Evolutionary conservation across 2,113 vertebrate species (phyloP), one percentile per base, ranked within the genome.

Genomic region (Polyodon spathula): DNA sequence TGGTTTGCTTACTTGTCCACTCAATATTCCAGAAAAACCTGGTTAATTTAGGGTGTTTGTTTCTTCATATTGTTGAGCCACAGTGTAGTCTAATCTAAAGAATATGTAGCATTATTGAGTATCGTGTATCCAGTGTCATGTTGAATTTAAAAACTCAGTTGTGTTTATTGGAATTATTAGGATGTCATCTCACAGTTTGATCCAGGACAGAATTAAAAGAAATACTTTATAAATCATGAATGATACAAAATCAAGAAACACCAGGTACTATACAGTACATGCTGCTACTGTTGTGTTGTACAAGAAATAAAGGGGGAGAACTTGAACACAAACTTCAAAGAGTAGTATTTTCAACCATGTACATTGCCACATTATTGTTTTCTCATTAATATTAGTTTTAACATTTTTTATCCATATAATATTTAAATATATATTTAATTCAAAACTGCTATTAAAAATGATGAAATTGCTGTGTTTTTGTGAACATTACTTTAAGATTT

Each of bases 271-370:
- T 84, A 27, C 27, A 27, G 27, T 27, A 78, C 78, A 71, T 74
- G 84, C 73, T 86, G 84, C 84, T 88, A 86, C 80, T 67, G 78
- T 81, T 2, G 27, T 27, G 27, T 27, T 27, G 27, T 27, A 2
- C 3, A 27, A 27, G 27, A 27, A 27, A 27, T 27, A 27, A 27
- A 27, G 27, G 27, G n/a, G n/a, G n/a, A n/a, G n/a, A n/a, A n/a
- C 27, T 72, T 56, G 68, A 84, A 84, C 77, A 79, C 77, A 84
- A 84, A 82, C 69, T 71, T 78, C 78, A 73, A 71, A 71, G 79
- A 82, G 79, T 72, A 77, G 75, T 72, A 81, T 76, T 81, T 85
- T 88, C 81, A 85, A 83, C 83, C 83, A 84, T 69, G 80, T 82
- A 87, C 74, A 79, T 83, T 71, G 78, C 67, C 76, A 78, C 76